Conservation (phyloP, 2,113 vertebrate genomes). For the Saccopteryx leptura region DNA sequence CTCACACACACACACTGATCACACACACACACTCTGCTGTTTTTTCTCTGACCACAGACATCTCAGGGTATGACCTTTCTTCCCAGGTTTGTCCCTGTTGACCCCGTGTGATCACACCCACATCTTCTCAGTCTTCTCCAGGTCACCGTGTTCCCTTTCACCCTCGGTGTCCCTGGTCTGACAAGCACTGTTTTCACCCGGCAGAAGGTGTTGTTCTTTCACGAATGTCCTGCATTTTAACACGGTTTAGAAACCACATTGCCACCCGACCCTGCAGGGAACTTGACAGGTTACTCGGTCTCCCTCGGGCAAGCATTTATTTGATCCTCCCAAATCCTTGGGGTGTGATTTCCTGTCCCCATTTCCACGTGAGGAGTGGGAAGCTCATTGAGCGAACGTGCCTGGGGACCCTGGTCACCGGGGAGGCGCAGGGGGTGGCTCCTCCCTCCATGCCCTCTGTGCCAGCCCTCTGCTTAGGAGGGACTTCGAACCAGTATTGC, state of each 20-base stretch:
- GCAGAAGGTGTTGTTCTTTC: not conserved
- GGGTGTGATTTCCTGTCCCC: not conserved
- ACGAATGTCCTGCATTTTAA: not conserved
- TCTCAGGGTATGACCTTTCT: rapidly evolving
- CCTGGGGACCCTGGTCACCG: too few species aligned
- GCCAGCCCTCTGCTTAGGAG: not conserved
- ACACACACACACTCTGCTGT: not conserved
- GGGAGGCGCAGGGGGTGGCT: not conserved
- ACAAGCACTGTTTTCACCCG: not conserved
- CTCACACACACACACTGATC: too few species aligned
- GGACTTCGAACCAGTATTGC: too few species aligned
- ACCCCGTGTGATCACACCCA: rapidly evolving
- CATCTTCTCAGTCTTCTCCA: rapidly evolving
- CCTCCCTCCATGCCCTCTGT: not conserved
- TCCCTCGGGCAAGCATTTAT: not conserved
- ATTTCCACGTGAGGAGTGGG: not conserved
- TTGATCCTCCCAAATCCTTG: too few species aligned
- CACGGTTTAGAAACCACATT: not conserved
- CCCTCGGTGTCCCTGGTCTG: not conserved
- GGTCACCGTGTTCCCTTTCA: too few species aligned
- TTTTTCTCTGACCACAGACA: not conserved
- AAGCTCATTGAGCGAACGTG: not conserved
- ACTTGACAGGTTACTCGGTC: not conserved
- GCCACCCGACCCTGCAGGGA: not conserved
- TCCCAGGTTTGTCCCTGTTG: too few species aligned